Evolutionary conservation across 2,797 vertebrate species (phyloP).

Genomic region (Echiichthys vipera): DNA sequence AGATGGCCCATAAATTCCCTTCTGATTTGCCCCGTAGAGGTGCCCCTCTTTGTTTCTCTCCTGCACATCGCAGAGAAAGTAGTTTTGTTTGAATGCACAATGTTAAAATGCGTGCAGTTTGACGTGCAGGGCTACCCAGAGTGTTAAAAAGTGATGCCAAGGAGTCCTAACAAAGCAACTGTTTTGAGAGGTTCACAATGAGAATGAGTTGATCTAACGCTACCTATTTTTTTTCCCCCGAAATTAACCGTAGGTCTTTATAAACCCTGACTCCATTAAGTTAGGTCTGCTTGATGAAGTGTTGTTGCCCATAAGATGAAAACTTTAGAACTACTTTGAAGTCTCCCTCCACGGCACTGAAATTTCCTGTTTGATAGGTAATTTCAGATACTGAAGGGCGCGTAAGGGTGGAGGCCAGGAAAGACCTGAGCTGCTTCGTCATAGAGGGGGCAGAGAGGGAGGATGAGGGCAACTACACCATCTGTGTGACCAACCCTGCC

Average conservation of each 20-base stretch:
- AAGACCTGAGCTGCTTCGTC: constrained; percentile 88
- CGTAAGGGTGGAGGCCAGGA: constrained; percentile 82
- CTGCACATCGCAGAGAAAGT: neutral
- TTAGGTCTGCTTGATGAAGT: neutral
- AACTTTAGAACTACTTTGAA: neutral
- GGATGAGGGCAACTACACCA: constrained; percentile 89
- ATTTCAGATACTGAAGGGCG: constrained; percentile 82
- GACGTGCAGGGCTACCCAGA: no score
- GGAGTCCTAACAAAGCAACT: no score
- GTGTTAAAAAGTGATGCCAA: no score
- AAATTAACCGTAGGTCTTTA: neutral
- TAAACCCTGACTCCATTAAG: neutral
- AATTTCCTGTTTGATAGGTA: constrained; percentile 66
- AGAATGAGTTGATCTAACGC: no score
- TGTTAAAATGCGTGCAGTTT: no score
- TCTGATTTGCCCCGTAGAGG: neutral
- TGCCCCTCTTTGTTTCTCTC: no score
- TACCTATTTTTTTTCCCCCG: neutral
- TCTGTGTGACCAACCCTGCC: constrained; percentile 88
- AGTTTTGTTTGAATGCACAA: no score
- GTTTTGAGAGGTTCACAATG: no score
- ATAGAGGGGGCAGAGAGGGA: constrained; percentile 90
- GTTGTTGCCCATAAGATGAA: neutral
- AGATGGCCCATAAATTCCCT: neutral
- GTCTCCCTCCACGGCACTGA: neutral